Evolutionary conservation across 2,113 vertebrate genomes (phyloP).

Genomic region (Pelvicachromis taeniatus): DNA sequence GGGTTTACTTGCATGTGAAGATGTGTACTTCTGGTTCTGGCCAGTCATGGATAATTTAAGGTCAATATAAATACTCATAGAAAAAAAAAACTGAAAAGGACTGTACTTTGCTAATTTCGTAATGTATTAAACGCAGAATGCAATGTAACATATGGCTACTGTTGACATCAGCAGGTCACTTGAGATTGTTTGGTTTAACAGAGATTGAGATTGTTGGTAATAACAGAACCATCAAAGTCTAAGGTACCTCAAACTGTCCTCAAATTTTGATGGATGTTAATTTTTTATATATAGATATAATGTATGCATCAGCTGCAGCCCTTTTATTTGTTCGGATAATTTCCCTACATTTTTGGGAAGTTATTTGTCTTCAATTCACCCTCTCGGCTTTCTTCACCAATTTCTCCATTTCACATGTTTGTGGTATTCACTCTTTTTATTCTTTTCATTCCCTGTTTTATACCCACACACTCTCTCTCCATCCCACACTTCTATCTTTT

Average conservation of each 20-base stretch:
- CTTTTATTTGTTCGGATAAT: not conserved
- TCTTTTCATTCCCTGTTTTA: not conserved
- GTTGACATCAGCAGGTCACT: not conserved
- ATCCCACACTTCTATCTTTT: not conserved
- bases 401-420: not conserved
- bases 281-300: accelerated
- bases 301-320: no score
- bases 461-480: not conserved
- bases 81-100: not conserved
- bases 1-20: not conserved
- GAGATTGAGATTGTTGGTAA: not conserved
- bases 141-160: no score
- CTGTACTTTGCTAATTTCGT: not conserved
- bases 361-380: not conserved
- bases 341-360: not conserved
- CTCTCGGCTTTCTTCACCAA: not conserved
- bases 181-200: no score
- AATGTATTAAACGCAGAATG: no score
- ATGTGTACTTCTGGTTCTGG: not conserved
- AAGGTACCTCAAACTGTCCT: not conserved
- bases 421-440: not conserved
- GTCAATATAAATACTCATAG: not conserved
- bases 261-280: not conserved
- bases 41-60: not conserved
- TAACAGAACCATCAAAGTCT: no score